A percentile compares a stretch with the other conserved stretches of the same genome.
Evolutionary conservation across 2,113 vertebrate genomes (phyloP).

Genomic region (Saimiri boliviensis): DNA sequence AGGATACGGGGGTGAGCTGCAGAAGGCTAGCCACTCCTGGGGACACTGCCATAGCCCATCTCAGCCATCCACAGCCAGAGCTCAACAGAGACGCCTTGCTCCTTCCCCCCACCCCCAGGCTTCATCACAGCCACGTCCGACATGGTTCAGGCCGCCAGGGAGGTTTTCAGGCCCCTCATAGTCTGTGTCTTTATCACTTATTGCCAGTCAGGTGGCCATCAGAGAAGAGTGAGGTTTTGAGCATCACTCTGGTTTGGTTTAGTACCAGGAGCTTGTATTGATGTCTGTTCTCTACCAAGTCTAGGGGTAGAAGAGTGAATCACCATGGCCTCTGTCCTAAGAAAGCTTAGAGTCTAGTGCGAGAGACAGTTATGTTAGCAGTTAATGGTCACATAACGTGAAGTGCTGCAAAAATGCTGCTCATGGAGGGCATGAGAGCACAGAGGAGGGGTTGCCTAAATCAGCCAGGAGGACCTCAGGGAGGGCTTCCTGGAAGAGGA

Average conservation of each 20-base stretch:
- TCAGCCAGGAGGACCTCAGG: not conserved
- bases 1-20: accelerated
- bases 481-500: not conserved
- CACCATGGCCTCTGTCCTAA: not conserved
- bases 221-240: not conserved
- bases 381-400: not conserved
- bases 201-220: too few species aligned
- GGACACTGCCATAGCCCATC: accelerated
- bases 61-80: not conserved
- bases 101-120: accelerated
- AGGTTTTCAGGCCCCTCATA: not conserved
- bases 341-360: not conserved
- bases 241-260: not conserved
- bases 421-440: accelerated
- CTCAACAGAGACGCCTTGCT: not conserved
- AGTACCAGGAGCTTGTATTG: not conserved
- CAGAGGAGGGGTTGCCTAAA: not conserved
- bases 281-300: not conserved
- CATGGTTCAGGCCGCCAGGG: not conserved
- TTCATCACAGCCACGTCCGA: not conserved
- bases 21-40: accelerated
- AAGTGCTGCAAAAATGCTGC: not conserved
- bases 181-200: not conserved
- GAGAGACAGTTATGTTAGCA: not conserved
- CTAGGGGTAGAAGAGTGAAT: not conserved